Evolutionary conservation across 1,140 invertebrate species (phyloP).

Genomic region (Drosophila jambulina): DNA sequence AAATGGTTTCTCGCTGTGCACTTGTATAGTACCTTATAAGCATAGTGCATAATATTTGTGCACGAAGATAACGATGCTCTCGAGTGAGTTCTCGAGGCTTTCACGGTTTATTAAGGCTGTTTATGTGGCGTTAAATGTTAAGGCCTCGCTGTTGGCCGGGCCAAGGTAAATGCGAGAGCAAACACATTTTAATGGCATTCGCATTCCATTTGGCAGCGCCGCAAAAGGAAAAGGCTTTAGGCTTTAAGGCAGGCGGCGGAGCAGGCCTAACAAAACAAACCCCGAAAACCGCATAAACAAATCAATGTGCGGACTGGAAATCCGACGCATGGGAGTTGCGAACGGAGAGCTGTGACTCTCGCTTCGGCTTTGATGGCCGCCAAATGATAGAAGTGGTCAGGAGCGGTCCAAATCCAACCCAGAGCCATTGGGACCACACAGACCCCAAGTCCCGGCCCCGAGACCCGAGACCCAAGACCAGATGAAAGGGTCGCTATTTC

Average conservation of each 20-base stretch:
- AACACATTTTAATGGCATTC: conserved; percentile 82
- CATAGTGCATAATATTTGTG: conserved; percentile 23
- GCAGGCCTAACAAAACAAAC: conserved; percentile 76
- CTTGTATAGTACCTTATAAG: conserved; percentile 3
- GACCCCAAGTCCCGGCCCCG: conserved; percentile 7
- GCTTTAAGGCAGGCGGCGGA: conserved; percentile 34
- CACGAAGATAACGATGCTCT: conserved; percentile 39
- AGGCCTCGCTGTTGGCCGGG: conserved; percentile 26
- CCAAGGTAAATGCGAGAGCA: conserved; percentile 80
- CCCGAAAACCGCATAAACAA: conserved; percentile 74
- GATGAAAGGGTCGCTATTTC: conserved; percentile 66
- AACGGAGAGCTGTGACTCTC: conserved; percentile 16
- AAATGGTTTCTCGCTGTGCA: not conserved
- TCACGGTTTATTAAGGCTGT: conserved; percentile 74
- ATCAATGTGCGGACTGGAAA: conserved; percentile 60
- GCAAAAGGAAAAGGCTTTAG: conserved; percentile 36
- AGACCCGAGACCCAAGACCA: conserved; percentile 15
- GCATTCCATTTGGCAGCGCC: conserved; percentile 61
- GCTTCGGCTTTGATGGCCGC: conserved; percentile 69
- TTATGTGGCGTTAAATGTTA: conserved; percentile 81
- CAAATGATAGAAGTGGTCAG: conserved; percentile 74
- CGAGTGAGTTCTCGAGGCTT: conserved; percentile 38
- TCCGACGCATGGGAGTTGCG: conserved; percentile 60
- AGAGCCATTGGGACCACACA: conserved; percentile 53
- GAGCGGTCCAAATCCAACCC: conserved; percentile 15